A percentile compares a stretch with the other conserved stretches of the same genome.
Conservation (phyloP, 1,140 invertebrate species). For the Bactericera cockerelli region DNA sequence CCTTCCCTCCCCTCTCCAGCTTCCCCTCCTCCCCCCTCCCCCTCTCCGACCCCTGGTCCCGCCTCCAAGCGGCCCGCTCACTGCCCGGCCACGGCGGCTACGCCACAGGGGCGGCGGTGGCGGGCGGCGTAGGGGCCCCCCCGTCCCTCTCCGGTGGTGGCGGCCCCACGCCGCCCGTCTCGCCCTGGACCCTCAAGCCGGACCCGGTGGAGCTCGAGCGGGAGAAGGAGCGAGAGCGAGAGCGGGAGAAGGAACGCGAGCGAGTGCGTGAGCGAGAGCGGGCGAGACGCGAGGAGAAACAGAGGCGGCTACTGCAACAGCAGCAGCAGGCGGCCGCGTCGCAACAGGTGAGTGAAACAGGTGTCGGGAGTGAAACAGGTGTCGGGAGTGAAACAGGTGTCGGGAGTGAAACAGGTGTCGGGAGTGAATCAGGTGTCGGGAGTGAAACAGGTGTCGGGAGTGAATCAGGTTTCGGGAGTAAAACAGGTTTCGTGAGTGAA, state of each 20-base stretch:
- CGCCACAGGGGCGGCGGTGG: constrained; percentile 5
- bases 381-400: background rate
- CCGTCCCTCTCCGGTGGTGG: constrained; percentile 14
- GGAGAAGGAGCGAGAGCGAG: constrained; percentile 10
- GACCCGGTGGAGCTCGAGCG: constrained; percentile 13
- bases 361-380: background rate
- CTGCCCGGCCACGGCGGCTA: constrained; percentile 1
- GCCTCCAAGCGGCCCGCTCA: constrained; percentile 10
- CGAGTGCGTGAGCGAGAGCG: background rate
- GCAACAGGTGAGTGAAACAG: constrained; percentile 13
- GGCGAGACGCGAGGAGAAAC: constrained; percentile 25
- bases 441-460: too few relatives aligned
- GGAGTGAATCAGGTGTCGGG: too few relatives aligned
- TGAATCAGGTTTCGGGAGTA: too few relatives aligned
- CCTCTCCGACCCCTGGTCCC: background rate
- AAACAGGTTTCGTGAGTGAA: too few relatives aligned
- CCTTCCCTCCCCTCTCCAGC: constrained; percentile 45
- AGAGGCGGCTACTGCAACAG: constrained; percentile 26
- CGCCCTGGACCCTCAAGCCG: constrained; percentile 15
- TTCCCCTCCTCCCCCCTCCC: constrained; percentile 35
- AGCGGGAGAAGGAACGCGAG: background rate
- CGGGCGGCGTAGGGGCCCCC: constrained; percentile 6
- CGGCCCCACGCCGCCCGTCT: constrained; percentile 14
- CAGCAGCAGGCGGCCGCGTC: constrained; percentile 16
- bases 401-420: too few relatives aligned